Base-by-base conservation (phyloP, 2,888 invertebrate genomes). In the Onchidella celtica region DNA sequence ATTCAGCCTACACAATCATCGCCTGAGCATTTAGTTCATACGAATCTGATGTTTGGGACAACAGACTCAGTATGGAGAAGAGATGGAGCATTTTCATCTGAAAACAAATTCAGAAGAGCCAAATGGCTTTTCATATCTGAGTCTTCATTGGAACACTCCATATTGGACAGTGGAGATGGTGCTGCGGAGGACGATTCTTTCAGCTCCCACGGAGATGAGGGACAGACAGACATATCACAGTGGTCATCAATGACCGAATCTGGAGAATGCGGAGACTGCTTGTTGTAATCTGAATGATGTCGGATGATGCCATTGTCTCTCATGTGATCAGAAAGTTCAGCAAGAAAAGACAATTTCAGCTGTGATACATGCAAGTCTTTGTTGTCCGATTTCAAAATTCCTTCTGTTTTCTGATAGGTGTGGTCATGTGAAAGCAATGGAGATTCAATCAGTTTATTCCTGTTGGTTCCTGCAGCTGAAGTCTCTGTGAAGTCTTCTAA, bases 21-120 rank as follows among this genome's bases (percentile, higher is more conserved):
- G n/a, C n/a, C n/a, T n/a, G n/a, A n/a, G n/a, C n/a, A n/a, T n/a
- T n/a, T n/a, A n/a, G n/a, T 57, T 76, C 47, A 76, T 27, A 76
- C 47, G 34, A 65, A 76, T 65, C 75, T 76, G 32, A 76, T 38
- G 38, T 65, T 40, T 4, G 74, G 61, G 1, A 74, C 66, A 17
- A 70, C 34, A 11, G 47, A 55, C 9, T 78, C 78, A 4, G 32
- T 69, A 14, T 59, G 69, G 38, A 69, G 69, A n/a, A 77, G 27
- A 11, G 69, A 66, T 3, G 59, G 34, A 3, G 78, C 78, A 14
- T 78, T 78, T 9, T 78, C 78, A 29, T 78, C 78, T 4, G 78
- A 78, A 36, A 78, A 78, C 34, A 78, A 55, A 11, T 69, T 59
- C 32, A 78, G 40, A 27, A 78, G 47, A n/a, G 75, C 63, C 1